Evolutionary conservation across 2,113 vertebrate genomes (phyloP).

Genomic region (Sula dactylatra): DNA sequence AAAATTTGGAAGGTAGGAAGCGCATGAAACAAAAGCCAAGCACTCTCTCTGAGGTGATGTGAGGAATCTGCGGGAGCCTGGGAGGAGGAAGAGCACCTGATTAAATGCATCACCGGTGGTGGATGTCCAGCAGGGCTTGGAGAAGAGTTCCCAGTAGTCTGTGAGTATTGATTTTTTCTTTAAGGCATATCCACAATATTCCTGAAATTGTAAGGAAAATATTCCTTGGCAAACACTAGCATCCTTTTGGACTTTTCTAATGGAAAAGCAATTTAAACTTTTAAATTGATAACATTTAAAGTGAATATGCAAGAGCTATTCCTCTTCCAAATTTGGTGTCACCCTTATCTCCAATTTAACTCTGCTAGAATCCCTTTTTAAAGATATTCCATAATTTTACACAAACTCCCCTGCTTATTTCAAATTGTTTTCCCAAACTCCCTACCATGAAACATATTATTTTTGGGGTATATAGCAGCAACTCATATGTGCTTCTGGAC

Average conservation of each 20-base stretch:
- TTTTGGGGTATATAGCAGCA: neutral
- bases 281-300: neutral
- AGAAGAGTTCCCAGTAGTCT: neutral
- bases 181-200: neutral
- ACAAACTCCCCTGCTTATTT: neutral
- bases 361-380: neutral
- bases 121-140: neutral
- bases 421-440: neutral
- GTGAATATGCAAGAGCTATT: neutral
- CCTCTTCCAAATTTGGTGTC: neutral
- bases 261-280: neutral
- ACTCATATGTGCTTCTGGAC: neutral
- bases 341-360: neutral
- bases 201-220: neutral
- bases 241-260: neutral
- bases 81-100: neutral
- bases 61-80: neutral
- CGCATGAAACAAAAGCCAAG: neutral
- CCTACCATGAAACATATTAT: neutral
- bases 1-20: neutral
- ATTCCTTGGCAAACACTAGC: neutral
- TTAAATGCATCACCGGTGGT: neutral
- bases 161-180: neutral
- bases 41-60: accelerated
- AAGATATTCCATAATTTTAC: neutral